Base-by-base conservation (phyloP, 2,113 vertebrate genomes). In the Hylia prasina region DNA sequence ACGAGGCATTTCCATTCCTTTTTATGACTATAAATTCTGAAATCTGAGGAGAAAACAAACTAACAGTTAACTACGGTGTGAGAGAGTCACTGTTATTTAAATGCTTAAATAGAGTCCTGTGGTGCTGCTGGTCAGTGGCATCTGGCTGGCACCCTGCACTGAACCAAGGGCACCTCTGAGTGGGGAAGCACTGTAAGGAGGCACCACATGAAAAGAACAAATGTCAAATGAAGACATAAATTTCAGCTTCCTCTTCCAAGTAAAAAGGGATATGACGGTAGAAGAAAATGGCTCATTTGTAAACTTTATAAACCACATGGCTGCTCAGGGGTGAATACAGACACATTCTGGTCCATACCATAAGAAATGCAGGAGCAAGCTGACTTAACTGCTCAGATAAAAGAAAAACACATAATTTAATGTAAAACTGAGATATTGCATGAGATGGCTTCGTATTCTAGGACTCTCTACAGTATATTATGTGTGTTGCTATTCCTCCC, bases 21-120 rank as follows among this genome's bases (percentile, higher is more conserved):
- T 75, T 27, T 56, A n/a, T 22, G 37, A 89, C 86, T 78, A 84
- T 92, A 86, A 77, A 42, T 75, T 90, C 61, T 90, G 89, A 94
- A 96, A 96, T 64, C 47, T 81, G 65, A 86, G 82, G 40, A 65
- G 66, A 84, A 87, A 93, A 39, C 53, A 89, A 85, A 93, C 65
- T 35, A 95, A 75, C 71, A 82, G 61, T 91, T 94, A 92, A 58
- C 48, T 81, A 65, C n/a, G 5, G 72, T 61, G 79, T 69, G 44
- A 78, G 28, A 42, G 28, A 93, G 78, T n/a, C 79, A 86, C 93
- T 94, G 72, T 87, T 87, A 96, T 95, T 93, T 87, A 86, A 87
- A 68, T 3, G 13, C 35, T 78, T 78, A 93, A 92, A 97, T 89
- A 95, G 72, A 22, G 66, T 63, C 37, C 82, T 89, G 94, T 73